These are phyloP conservation scores for Pinctada fucata DNA, from an alignment of 2,888 invertebrate genomes.

Conservation along the genomic window DNA sequence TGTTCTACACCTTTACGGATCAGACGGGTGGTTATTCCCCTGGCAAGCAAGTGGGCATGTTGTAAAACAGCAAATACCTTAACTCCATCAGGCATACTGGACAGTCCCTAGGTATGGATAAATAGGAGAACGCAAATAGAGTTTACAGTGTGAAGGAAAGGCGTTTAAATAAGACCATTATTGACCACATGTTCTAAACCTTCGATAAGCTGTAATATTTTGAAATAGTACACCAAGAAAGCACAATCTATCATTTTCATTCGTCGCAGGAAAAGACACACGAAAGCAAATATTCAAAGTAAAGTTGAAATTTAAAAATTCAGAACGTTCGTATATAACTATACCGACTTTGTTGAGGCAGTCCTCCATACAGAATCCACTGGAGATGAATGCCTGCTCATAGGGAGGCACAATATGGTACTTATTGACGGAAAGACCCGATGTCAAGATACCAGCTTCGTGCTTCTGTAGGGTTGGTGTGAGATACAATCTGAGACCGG, in stretches of 20 bases:
- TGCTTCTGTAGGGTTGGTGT: constrained; percentile 85
- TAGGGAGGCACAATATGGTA: constrained; percentile 85
- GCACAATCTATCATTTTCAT: no score
- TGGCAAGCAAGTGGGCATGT: constrained; percentile 58
- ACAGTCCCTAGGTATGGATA: constrained; percentile 21
- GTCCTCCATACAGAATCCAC: constrained; percentile 89
- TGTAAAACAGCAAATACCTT: constrained; percentile 55
- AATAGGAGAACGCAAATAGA: no score
- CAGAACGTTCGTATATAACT: no score
- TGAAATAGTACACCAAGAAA: no score
- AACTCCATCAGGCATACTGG: constrained; percentile 39
- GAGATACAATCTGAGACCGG: constrained; percentile 87
- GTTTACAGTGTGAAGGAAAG: no score
- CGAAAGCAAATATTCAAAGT: no score
- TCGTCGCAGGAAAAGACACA: no score
- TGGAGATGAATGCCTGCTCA: constrained; percentile 86
- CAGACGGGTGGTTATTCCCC: constrained; percentile 52
- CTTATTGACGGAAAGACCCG: constrained; percentile 83
- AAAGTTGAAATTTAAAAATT: no score
- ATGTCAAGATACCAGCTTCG: constrained; percentile 86
- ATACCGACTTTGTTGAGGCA: constrained; percentile 89
- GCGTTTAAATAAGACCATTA: no score
- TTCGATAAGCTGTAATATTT: no score
- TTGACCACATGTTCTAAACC: no score
- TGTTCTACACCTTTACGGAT: constrained; percentile 58